A percentile compares a stretch with the other conserved stretches of the same genome.
Conservation (phyloP, 2,888 invertebrate species). For the Panorpa germanica region DNA sequence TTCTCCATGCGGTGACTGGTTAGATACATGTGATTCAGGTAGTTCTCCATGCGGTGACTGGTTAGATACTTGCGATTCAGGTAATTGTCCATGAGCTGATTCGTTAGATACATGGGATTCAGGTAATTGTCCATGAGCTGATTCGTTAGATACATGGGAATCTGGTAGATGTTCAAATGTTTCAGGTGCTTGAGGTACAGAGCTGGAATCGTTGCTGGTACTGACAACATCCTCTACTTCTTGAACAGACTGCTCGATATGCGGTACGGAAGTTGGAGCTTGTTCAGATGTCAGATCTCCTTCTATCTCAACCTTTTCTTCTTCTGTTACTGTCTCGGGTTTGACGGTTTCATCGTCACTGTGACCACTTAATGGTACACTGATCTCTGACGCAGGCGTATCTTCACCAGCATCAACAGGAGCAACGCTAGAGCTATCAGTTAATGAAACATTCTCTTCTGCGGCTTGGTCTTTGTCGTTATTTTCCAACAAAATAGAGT, state of each 20-base stretch:
- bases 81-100: conserved; percentile 11
- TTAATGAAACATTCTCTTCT: too few species aligned
- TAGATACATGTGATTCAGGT: too few species aligned
- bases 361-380: background rate
- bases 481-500: too few species aligned
- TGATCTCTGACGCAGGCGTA: background rate
- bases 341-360: background rate
- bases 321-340: background rate
- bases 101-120: conserved; percentile 9
- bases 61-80: too few species aligned
- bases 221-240: background rate
- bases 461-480: too few species aligned
- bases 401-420: background rate
- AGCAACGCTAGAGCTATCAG: background rate
- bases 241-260: background rate
- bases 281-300: background rate
- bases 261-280: background rate
- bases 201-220: conserved; percentile 3
- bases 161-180: background rate
- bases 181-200: background rate
- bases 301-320: background rate
- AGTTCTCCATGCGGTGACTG: too few species aligned
- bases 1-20: too few species aligned
- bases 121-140: background rate
- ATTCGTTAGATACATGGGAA: background rate